Conservation (phyloP, 2,797 vertebrate species). For the Antennarius maculatus region DNA sequence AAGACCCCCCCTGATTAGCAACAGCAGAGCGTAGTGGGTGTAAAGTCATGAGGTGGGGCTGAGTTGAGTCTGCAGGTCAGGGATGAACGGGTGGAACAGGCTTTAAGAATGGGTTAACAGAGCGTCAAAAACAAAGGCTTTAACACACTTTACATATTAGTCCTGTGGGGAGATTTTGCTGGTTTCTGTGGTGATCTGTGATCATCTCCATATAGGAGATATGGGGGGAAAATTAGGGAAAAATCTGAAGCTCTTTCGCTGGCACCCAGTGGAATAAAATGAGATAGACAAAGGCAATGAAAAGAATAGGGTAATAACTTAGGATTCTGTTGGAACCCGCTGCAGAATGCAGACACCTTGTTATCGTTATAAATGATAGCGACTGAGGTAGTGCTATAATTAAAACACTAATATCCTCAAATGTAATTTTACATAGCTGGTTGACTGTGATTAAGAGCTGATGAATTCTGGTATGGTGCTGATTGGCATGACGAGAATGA, state of each 20-base stretch:
- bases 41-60: conserved; percentile 47
- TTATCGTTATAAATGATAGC: background rate
- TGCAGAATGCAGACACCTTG: background rate
- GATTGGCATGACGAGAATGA: background rate
- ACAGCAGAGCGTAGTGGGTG: conserved; percentile 47
- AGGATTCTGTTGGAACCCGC: background rate
- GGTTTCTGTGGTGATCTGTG: background rate
- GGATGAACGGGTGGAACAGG: conserved; percentile 57
- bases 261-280: conserved; percentile 1
- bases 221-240: conserved; percentile 1
- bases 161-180: conserved; percentile 9
- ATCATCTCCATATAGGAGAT: conserved; percentile 3
- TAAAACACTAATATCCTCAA: conserved; percentile 3
- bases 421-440: conserved; percentile 2
- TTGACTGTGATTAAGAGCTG: background rate
- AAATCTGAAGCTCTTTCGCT: background rate
- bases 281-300: background rate
- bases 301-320: background rate
- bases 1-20: conserved; percentile 50
- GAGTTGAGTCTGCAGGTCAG: conserved; percentile 53
- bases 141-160: conserved; percentile 32
- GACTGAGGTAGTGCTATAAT: conserved; percentile 4
- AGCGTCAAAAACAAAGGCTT: conserved; percentile 55
- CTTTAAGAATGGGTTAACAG: conserved; percentile 59
- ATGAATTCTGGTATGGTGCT: background rate